These are phyloP conservation scores for Ctenopoma multispine DNA, from an alignment of 2,797 vertebrate genomes.

Conservation along the genomic window DNA sequence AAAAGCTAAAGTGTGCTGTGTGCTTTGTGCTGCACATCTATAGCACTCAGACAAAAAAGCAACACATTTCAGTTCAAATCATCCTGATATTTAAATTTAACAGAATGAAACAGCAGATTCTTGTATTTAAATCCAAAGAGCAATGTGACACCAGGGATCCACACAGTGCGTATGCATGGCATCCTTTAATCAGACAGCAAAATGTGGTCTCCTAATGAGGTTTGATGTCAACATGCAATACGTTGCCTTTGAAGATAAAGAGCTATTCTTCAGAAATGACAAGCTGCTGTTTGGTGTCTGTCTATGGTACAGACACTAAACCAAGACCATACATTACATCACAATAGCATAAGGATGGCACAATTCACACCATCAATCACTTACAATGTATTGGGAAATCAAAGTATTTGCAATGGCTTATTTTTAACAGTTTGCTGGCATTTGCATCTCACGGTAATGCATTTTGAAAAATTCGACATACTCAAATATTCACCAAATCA, in stretches of 20 bases:
- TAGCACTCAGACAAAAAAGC: not conserved
- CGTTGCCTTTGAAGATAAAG: slow-evolving; percentile 30
- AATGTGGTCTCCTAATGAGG: slow-evolving; percentile 40
- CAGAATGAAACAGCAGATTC: not conserved
- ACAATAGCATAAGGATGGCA: too few relatives aligned
- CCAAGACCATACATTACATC: too few relatives aligned
- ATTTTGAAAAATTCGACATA: slow-evolving; percentile 7
- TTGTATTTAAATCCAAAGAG: slow-evolving; percentile 72
- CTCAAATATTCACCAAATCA: slow-evolving; percentile 53
- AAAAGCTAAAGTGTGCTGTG: not conserved
- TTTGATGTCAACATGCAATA: slow-evolving; percentile 18
- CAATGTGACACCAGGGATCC: slow-evolving; percentile 60
- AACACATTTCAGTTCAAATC: too few relatives aligned
- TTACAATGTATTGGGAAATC: too few relatives aligned
- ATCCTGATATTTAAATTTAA: fast-evolving
- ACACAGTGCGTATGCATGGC: slow-evolving; percentile 62
- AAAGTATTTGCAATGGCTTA: not conserved
- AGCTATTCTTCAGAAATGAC: slow-evolving; percentile 20
- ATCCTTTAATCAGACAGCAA: slow-evolving; percentile 31
- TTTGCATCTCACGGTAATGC: not conserved
- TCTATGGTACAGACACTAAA: too few relatives aligned
- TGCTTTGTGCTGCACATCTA: too few relatives aligned
- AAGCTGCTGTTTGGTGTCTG: not conserved
- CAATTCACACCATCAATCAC: too few relatives aligned
- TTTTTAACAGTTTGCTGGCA: not conserved